Base-by-base conservation (phyloP, 2,888 invertebrate species). In the Panorpa germanica region DNA sequence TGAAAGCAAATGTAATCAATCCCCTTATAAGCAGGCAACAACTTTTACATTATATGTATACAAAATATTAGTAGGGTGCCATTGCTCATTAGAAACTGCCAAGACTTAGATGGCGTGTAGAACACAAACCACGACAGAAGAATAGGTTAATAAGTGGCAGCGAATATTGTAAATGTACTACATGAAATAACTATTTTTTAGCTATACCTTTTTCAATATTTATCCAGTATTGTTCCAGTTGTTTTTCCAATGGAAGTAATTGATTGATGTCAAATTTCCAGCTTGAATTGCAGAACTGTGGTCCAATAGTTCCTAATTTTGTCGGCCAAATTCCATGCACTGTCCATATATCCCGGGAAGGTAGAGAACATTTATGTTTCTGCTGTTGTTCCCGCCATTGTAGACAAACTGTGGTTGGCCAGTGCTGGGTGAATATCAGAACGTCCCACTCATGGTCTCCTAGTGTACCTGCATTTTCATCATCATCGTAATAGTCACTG, bases 271-370 rank as follows among this genome's bases (percentile, higher is more conserved):
- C 62, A 44, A 82, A 83, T 25, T 60, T 57, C 47, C 71, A 62
- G 0, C 72, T 60, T 5, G 56, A 61, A 40, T 82, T 75, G 44
- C 83, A 85, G 46, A 65, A 78, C 4, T 47, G 48, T 1, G 83
- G 83, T 0, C 77, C 80, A 2, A 63, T 48, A 2, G 63, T 65
- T 2, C 71, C 67, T 1, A 59, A 48, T 45, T 71, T 69, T 1
- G 77, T 71, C 0, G 85, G 85, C 85, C 85, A 85, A 21, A 83
- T 59, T 2, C 83, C 83, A 43, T 85, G 83, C 18, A 85, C 65
- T 1, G 73, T 69, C 83, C 83, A 85, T 3, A 66, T 54, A 29
- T 67, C 59, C 9, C 52, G 55, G 27, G 61, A 55, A 3, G 78
- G 80, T 40, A 80, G 49, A 1, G 52, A 47, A 43, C 83, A 85